Evolutionary conservation across 2,113 vertebrate genomes (phyloP), one percentile per base, ranked within the genome.

Genomic region (Mixornis gularis): DNA sequence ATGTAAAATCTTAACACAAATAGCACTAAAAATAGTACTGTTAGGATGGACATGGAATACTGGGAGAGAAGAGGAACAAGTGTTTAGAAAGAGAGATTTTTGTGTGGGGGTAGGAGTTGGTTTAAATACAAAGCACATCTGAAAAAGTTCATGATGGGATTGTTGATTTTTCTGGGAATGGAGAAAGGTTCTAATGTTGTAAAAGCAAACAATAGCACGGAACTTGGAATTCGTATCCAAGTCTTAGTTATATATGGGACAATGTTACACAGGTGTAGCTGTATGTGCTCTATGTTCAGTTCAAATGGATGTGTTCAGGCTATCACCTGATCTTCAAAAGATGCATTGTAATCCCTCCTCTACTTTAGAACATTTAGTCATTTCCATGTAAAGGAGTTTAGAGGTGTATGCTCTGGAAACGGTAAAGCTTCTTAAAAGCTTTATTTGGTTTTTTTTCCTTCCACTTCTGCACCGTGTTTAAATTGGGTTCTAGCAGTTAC

Each of bases 71-170:
- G 77, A 64, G 32, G 29, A 77, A 19, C 8, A 72, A 46, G 27
- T 59, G 4, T 3, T 38, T 43, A 59, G 17, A 65, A 89, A 0
- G 2, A 18, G 9, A 13, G 6, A 6, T 44, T 74, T 85, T 58
- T 3, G 3, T 13, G 15, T 66, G 4, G 5, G 10, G 1, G 2
- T 41, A 34, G 46, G 8, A 65, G 17, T 27, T 68, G 29, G 4
- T 7, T 79, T 72, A 72, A 85, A 52, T 92, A 30, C 10, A 52
- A n/a, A 89, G 15, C 10, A 34, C 43, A 21, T 43, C 21, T 63
- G 48, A 55, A 48, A 70, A 83, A 49, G 7, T 72, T 76, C 0
- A 3, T 58, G 13, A 21, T 19, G 30, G 19, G 51, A 43, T 72
- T 56, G 29, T 46, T 51, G 6, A 22, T 68, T 76, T 34, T 85